Conservation (phyloP, 2,888 invertebrate species). For the Oeneis ivallda region DNA sequence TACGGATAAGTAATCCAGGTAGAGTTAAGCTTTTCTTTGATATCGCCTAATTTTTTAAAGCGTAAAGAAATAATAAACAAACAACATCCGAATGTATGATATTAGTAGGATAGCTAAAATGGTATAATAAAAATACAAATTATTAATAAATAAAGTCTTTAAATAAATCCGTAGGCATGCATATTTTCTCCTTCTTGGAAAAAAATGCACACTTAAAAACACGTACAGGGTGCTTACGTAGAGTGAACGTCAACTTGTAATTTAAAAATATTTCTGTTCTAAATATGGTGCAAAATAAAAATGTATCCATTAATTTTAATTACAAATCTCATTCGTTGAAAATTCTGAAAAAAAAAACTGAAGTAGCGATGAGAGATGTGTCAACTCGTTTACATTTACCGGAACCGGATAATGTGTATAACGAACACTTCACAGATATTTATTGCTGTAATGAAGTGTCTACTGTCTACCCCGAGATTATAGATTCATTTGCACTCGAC, state of each 20-base stretch:
- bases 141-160: no score
- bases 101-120: no score
- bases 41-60: no score
- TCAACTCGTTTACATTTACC: slow-evolving; percentile 37
- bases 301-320: slow-evolving; percentile 38
- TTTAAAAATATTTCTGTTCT: slow-evolving; percentile 23
- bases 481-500: slow-evolving; percentile 14
- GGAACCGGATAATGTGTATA: slow-evolving; percentile 33
- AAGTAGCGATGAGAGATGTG: slow-evolving; percentile 35
- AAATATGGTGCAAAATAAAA: slow-evolving; percentile 25
- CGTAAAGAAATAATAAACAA: no score
- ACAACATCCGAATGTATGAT: no score
- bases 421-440: slow-evolving; percentile 37
- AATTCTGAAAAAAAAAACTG: slow-evolving; percentile 34
- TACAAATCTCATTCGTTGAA: slow-evolving; percentile 35
- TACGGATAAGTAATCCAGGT: no score
- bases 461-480: slow-evolving; percentile 9
- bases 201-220: slow-evolving; percentile 3
- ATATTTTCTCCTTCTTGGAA: neutral
- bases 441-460: slow-evolving; percentile 34
- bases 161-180: no score
- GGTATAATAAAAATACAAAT: no score
- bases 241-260: slow-evolving; percentile 14
- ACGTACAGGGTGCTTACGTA: neutral
- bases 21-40: no score